Evolutionary conservation across 2,113 vertebrate genomes (phyloP), one percentile per base, ranked within the genome.

Genomic region (Lagopus leucura): DNA sequence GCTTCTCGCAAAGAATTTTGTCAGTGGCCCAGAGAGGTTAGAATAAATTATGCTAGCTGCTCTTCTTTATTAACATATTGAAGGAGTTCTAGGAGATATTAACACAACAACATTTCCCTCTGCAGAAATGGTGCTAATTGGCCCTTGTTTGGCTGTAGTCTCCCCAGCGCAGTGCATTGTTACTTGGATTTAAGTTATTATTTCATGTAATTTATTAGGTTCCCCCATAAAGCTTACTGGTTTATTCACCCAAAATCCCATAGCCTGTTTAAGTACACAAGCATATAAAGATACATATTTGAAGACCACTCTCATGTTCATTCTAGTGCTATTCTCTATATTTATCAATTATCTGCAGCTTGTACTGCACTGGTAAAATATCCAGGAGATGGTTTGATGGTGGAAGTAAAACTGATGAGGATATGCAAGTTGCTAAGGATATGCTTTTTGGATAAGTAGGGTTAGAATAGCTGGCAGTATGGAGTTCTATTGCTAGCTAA

Each of bases 31-130:
- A 74, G 85, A 74, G 95, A 97, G 91, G 95, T 93, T 92, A 94
- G 96, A 97, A 97, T 96, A 97, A 96, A 96, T 95, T 96, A 97
- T 0, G 12, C 61, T 66, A 88, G 88, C 95, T 93, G 70, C 91
- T 94, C 73, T 82, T 87, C 91, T 85, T 82, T 86, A 83, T 94
- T 95, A 96, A 92, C 50, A 90, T 96, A 95, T 89, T 94, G 74
- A 92, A 95, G 81, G 40, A 95, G 78, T 93, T 96, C 89, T 89
- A 90, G 71, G 74, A 92, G 94, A 95, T 94, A 95, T 95, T 94
- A 96, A 38, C 81, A 79, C 61, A 78, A 93, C 83, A 95, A 81
- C 89, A 90, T 92, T 96, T 95, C 58, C 74, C 86, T 89, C 77
- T 82, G 58, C 54, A 89, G 74, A 69, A 93, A 28, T 32, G 5